A percentile compares a stretch with the other conserved stretches of the same genome.
These are phyloP conservation scores for Semotilus atromaculatus DNA, from an alignment of 2,797 vertebrate genomes.

Conservation along the genomic window DNA sequence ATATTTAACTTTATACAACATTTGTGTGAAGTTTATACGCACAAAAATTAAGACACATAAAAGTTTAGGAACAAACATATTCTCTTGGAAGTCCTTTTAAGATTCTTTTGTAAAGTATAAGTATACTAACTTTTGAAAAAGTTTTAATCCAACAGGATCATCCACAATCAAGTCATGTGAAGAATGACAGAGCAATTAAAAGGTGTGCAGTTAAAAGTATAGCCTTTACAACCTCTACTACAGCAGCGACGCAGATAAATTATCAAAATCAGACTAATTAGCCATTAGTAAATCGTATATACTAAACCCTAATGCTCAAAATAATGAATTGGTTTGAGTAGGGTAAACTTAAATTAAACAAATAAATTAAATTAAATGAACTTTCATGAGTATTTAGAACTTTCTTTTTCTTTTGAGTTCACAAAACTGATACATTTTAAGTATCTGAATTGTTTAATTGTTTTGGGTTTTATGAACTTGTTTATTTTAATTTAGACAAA, in stretches of 20 bases:
- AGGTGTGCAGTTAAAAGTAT: not conserved
- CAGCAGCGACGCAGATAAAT: not conserved
- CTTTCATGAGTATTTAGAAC: no score
- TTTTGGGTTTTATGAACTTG: no score
- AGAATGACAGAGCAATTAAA: not conserved
- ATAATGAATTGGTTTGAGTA: no score
- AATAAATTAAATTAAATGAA: no score
- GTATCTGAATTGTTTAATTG: no score
- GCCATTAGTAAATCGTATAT: not conserved
- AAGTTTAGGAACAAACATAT: not conserved
- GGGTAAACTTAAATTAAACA: no score
- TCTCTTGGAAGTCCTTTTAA: not conserved
- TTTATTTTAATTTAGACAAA: no score
- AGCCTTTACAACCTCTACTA: not conserved
- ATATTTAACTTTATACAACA: conserved; percentile 8
- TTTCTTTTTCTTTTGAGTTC: no score
- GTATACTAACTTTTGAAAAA: not conserved
- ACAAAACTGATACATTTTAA: no score
- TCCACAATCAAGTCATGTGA: not conserved
- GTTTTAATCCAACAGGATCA: not conserved
- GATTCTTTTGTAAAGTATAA: not conserved
- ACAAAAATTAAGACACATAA: not conserved
- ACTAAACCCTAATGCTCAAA: no score
- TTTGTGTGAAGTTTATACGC: not conserved
- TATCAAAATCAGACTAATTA: not conserved